Conservation (phyloP, 2,888 invertebrate species). For the Harpalus rubripes region DNA sequence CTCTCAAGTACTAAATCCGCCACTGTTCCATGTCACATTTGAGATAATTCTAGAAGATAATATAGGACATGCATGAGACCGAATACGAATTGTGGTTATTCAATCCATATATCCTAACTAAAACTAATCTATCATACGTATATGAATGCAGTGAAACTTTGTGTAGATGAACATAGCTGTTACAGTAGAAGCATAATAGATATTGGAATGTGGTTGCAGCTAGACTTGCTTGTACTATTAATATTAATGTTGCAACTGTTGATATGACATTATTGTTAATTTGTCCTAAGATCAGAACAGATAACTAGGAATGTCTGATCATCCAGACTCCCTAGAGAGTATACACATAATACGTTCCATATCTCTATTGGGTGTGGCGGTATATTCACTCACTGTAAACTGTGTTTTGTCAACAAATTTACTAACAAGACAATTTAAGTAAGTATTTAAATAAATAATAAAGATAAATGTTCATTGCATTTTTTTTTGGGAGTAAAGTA, state of each 20-base stretch:
- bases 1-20: too few species aligned
- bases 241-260: slow-evolving; percentile 1
- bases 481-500: too few species aligned
- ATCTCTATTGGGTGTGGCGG: not conserved
- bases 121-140: not conserved
- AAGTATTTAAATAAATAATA: too few species aligned
- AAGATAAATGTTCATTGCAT: too few species aligned
- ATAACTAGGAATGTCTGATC: not conserved
- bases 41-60: too few species aligned
- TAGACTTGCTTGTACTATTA: not conserved
- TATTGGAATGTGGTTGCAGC: not conserved
- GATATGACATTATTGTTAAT: slow-evolving; percentile 7
- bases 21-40: too few species aligned
- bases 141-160: not conserved
- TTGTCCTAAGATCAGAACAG: not conserved
- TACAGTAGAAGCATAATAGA: not conserved
- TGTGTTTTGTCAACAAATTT: too few species aligned
- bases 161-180: not conserved
- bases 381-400: not conserved
- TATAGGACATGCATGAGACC: too few species aligned
- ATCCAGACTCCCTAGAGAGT: not conserved
- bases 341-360: not conserved
- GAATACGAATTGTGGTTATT: too few species aligned
- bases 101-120: not conserved
- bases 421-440: too few species aligned